Evolutionary conservation across 2,888 invertebrate genomes (phyloP).

Genomic region (Sclerodermus sp.): DNA sequence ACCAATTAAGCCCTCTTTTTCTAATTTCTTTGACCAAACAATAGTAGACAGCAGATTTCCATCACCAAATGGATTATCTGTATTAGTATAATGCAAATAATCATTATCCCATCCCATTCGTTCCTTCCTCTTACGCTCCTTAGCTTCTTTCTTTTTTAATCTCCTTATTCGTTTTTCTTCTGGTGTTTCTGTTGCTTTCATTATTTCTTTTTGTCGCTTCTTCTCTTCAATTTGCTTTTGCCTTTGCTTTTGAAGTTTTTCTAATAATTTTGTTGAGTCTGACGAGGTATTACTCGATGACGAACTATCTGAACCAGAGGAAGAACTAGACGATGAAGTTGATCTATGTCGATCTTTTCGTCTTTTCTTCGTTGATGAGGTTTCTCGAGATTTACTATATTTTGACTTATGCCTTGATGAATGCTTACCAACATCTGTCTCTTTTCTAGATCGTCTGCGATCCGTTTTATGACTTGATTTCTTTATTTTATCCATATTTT

Average conservation of each 20-base stretch:
- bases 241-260: slow-evolving; percentile 74
- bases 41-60: slow-evolving; percentile 92
- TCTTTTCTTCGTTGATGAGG: slow-evolving; percentile 3
- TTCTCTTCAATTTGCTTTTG: slow-evolving; percentile 67
- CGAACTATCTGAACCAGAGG: slow-evolving; percentile 36
- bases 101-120: slow-evolving; percentile 98
- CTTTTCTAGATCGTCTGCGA: background rate
- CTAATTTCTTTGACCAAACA: slow-evolving; percentile 95
- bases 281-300: slow-evolving; percentile 56
- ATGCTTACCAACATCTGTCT: background rate
- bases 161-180: slow-evolving; percentile 89
- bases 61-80: slow-evolving; percentile 98
- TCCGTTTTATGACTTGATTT: background rate
- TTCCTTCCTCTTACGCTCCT: slow-evolving; percentile 84
- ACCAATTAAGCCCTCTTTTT: slow-evolving; percentile 85
- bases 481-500: too few species aligned
- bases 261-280: slow-evolving; percentile 68
- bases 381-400: slow-evolving; percentile 13
- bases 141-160: slow-evolving; percentile 86
- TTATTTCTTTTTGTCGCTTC: slow-evolving; percentile 70
- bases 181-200: slow-evolving; percentile 91
- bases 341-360: slow-evolving; percentile 28
- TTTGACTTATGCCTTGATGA: background rate
- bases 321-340: slow-evolving; percentile 28
- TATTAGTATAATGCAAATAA: slow-evolving; percentile 95